Evolutionary conservation across 1,140 invertebrate species (phyloP), one percentile per base, ranked within the genome.

Genomic region (Drosophila bocqueti): DNA sequence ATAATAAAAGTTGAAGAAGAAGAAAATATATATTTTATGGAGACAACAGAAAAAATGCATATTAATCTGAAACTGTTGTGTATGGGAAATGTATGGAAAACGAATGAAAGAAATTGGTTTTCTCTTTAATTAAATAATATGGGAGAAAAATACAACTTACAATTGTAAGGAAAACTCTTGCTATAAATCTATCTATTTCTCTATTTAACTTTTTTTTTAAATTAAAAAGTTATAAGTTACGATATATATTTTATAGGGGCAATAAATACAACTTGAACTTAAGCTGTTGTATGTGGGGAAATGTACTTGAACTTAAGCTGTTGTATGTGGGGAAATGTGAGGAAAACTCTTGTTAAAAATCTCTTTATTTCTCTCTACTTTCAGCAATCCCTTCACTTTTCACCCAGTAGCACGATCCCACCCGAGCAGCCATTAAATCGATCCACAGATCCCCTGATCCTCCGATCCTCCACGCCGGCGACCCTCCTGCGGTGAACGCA

Each of bases 401-500:
- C 54, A 40, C 9, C 36, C 36, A 26, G 54, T 57, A 57, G 54
- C 54, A 40, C 36, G 18, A 38, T 55, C 36, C 36, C 54, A 40
- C 54, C 36, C 21, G 36, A 26, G 21, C 21, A 16, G 15, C 54
- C 54, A 57, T 57, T 57, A 40, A 26, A 40, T 57, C 54, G 54
- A 57, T 40, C 21, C 15, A 6, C 21, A 9, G 15, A 55, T 38
- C 13, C 24, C 1, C 24, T 3, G 16, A 50, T 18, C 15, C n/a
- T 52, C 47, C 15, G 13, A 55, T 29, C 43, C 18, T 13, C 21
- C 21, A 58, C 7, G 11, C 5, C 29, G 60, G 21, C 34, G 54
- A 38, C 21, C 40, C 58, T 45, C 58, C 60, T 45, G 58, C 26
- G 58, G 72, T 24, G 45, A 79, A 79, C 76, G 76, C 76, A 79